These are phyloP conservation scores for Tachysurus fulvidraco DNA, from an alignment of 2,113 vertebrate genomes.

Conservation along the genomic window DNA sequence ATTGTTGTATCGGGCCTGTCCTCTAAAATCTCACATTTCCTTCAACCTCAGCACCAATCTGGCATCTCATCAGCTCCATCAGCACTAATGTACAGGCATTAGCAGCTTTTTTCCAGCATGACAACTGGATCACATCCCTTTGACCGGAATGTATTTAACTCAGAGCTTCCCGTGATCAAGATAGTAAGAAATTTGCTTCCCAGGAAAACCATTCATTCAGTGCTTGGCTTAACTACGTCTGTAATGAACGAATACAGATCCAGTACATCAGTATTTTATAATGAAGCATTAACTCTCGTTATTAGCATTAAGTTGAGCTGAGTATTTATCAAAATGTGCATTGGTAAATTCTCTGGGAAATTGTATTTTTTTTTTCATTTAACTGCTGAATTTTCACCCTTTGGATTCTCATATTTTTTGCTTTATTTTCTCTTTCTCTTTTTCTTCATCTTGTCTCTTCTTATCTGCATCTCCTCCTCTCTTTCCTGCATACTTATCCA, in stretches of 20 bases:
- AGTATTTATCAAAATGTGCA: neutral
- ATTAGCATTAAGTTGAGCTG: neutral
- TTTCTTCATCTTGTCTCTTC: neutral
- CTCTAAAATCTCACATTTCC: slow-evolving; percentile 24
- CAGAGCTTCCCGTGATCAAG: neutral
- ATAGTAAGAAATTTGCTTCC: slow-evolving; percentile 8
- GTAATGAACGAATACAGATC: neutral
- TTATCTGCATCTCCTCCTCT: neutral
- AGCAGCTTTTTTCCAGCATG: neutral
- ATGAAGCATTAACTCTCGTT: neutral
- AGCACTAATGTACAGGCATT: neutral
- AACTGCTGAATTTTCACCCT: neutral
- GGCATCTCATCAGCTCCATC: slow-evolving; percentile 23
- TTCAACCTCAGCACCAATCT: slow-evolving; percentile 21
- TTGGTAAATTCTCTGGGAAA: neutral
- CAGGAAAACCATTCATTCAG: neutral
- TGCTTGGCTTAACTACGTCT: neutral
- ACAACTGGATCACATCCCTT: neutral
- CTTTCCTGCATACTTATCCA: neutral
- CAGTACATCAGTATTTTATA: neutral
- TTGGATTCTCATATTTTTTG: neutral
- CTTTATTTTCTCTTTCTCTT: neutral
- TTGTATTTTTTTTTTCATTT: neutral
- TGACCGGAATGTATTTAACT: slow-evolving; percentile 22
- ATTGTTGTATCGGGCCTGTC: slow-evolving; percentile 14